Percentiles rank a stretch among this genome's conserved stretches.
These are phyloP conservation scores for Berghia stephanieae DNA, from an alignment of 1,140 invertebrate genomes.

Conservation along the genomic window DNA sequence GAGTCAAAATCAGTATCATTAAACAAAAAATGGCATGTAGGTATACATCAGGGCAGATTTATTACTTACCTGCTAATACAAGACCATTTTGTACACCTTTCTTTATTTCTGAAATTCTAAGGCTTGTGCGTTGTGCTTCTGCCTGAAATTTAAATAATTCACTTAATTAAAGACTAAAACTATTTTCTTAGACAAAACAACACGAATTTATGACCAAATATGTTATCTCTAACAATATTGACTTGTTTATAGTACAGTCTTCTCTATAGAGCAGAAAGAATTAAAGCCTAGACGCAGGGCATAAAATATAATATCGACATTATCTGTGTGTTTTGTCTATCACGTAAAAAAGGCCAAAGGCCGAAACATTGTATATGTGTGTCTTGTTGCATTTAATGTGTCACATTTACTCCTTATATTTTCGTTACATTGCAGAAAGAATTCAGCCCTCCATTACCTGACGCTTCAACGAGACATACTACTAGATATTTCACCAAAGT, in stretches of 20 bases:
- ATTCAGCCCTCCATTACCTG: too few relatives aligned
- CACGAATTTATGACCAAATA: not conserved
- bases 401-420: too few relatives aligned
- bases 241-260: not conserved
- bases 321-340: too few relatives aligned
- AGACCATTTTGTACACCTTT: slow-evolving; percentile 58
- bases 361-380: too few relatives aligned
- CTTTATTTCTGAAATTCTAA: slow-evolving; percentile 54
- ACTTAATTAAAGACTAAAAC: not conserved
- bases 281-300: not conserved
- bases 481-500: too few relatives aligned
- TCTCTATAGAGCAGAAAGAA: not conserved
- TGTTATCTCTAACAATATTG: too few relatives aligned
- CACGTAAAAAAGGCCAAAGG: too few relatives aligned
- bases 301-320: not conserved
- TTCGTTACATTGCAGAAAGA: too few relatives aligned
- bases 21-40: not conserved
- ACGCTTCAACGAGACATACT: too few relatives aligned
- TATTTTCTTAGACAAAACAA: not conserved
- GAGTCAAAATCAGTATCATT: too few relatives aligned
- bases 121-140: slow-evolving; percentile 52
- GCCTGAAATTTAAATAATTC: slow-evolving; percentile 38
- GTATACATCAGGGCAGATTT: not conserved
- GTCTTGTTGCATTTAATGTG: too few relatives aligned
- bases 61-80: slow-evolving; percentile 45